Evolutionary conservation across 2,888 invertebrate genomes (phyloP).

Genomic region (Leptarthrus brevirostris): DNA sequence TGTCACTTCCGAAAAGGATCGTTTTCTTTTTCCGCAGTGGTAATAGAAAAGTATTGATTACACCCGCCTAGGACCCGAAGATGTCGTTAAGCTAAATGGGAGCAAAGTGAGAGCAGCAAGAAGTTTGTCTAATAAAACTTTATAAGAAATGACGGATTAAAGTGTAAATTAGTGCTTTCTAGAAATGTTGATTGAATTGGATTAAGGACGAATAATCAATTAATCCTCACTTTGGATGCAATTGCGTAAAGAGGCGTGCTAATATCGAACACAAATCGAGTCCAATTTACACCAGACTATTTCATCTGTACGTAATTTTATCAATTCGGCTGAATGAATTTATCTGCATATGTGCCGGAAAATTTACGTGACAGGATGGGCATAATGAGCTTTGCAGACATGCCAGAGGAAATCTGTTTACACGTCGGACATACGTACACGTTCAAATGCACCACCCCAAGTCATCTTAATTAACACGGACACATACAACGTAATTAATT

Average conservation of each 20-base stretch:
- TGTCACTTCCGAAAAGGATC: background rate
- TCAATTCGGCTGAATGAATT: conserved; percentile 13
- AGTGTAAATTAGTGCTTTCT: too few species aligned
- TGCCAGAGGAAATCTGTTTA: background rate
- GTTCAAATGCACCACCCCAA: conserved; percentile 23
- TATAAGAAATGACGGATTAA: too few species aligned
- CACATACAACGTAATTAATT: conserved; percentile 36
- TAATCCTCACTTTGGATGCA: too few species aligned
- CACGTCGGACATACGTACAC: conserved; percentile 11
- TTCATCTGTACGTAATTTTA: background rate
- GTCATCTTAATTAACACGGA: conserved; percentile 41
- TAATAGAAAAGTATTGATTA: background rate
- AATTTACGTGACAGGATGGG: background rate
- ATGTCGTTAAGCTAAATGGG: too few species aligned
- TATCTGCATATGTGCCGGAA: conserved; percentile 6
- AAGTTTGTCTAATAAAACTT: too few species aligned
- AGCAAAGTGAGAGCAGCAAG: too few species aligned
- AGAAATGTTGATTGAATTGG: too few species aligned
- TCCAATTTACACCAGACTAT: too few species aligned
- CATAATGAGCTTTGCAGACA: conserved; percentile 7
- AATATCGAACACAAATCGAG: too few species aligned
- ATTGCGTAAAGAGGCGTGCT: too few species aligned
- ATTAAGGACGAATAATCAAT: too few species aligned
- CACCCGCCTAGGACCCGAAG: background rate
- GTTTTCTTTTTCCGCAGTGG: background rate